Conservation (phyloP, 2,888 invertebrate species). For the Drosophila phalerata region DNA sequence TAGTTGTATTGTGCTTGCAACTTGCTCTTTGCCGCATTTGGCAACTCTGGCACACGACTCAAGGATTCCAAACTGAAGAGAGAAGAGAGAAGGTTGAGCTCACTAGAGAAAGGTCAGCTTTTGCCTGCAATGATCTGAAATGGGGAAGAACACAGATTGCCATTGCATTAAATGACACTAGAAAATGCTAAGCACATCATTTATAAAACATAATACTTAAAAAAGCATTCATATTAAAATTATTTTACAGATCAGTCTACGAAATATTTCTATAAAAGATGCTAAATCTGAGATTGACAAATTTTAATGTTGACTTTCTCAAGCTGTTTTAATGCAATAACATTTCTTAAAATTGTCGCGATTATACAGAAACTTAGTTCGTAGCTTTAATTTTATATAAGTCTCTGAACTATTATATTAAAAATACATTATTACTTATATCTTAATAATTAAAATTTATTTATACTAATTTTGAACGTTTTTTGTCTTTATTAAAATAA, state of each 20-base stretch:
- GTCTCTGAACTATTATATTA: too few relatives aligned
- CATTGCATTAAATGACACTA: background rate
- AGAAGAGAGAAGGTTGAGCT: background rate
- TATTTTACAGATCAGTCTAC: background rate
- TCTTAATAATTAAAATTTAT: background rate
- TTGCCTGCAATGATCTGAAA: constrained; percentile 24
- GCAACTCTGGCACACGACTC: constrained; percentile 55
- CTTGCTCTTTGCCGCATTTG: constrained; percentile 45
- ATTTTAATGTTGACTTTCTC: background rate
- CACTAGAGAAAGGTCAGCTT: constrained; percentile 47
- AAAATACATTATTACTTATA: too few relatives aligned
- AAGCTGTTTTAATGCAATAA: too few relatives aligned
- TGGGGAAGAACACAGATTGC: constrained; percentile 14
- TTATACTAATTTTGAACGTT: too few relatives aligned
- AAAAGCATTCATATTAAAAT: background rate
- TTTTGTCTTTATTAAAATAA: too few relatives aligned
- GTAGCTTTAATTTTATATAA: too few relatives aligned
- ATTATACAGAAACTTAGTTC: too few relatives aligned
- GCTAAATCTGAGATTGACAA: background rate
- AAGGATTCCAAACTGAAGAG: constrained; percentile 13
- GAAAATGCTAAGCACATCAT: background rate
- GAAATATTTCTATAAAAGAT: background rate
- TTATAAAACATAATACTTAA: background rate
- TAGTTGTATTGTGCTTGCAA: constrained; percentile 17
- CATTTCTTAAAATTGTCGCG: too few relatives aligned